Evolutionary conservation across 1,140 invertebrate genomes (phyloP), one percentile per base, ranked within the genome.

Genomic region (Globodera rostochiensis): DNA sequence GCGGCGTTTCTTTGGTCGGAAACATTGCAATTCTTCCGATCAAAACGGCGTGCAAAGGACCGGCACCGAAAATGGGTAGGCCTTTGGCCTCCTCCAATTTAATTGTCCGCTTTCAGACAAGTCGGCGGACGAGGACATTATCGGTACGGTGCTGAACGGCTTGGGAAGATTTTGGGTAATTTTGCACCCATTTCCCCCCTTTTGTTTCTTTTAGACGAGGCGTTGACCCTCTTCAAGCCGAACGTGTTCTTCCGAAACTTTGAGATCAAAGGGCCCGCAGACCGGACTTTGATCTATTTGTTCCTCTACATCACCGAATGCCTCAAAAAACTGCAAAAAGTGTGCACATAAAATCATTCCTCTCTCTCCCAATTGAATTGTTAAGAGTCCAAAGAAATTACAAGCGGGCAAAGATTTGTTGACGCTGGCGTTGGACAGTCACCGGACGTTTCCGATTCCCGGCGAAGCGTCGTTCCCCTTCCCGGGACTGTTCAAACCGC

Each of bases 211-310:
- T 64, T 0, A 64, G 57, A 99, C 92, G 98, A 99, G 92, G 94
- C 96, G 49, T 91, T 99, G 11, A 95, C 94, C 89, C 99, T 94
- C 90, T 99, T 99, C 90, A 98, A 97, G 92, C 96, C 98, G 3
- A 99, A 99, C 92, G 96, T 99, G 8, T 99, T 99, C 91, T 99
- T 99, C 90, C 93, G 96, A 85, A 98, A 96, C 69, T 99, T 98
- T 91, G 97, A 99, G 95, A 92, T 86, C 80, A 81, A 87, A 77
- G 83, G 85, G 6, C 25, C 85, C 71, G 85, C 78, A 92, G 73
- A 91, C 96, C 94, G 96, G 94, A 95, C 97, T 49, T 91, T 99
- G 6, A 99, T 99, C 83, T 99, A 99, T 89, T 93, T 99, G 50
- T 99, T 96, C 1, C 91, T 99, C n/a, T 99, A 98, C 90, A 96